phyloP scores from a whole-genome alignment of 2,113 vertebrate genomes.

The Recurvirostra avosetta region DNA sequence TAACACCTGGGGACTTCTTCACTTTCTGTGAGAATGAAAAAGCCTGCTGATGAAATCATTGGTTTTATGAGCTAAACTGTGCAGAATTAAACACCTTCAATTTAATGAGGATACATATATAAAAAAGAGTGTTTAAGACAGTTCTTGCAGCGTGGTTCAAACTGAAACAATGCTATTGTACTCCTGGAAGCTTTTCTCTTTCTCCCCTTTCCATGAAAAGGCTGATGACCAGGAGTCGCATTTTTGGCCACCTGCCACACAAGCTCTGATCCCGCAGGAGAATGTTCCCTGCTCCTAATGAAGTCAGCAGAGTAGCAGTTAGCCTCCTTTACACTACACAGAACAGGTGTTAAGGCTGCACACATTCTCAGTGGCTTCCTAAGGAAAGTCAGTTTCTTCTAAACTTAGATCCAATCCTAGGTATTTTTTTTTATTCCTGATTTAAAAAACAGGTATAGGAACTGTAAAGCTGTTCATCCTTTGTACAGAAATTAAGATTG shows the following conservation, averaged over 20 bases:
- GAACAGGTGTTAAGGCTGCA: not conserved
- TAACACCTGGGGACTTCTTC: not conserved
- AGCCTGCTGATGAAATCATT: not conserved
- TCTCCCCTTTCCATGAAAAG: not conserved
- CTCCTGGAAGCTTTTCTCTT: not conserved
- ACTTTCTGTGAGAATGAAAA: not conserved
- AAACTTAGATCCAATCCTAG: not conserved
- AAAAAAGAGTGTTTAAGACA: not conserved
- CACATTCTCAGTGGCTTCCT: not conserved
- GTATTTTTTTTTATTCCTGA: not conserved
- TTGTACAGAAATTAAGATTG: not conserved
- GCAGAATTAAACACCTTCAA: not conserved
- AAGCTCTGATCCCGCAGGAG: not conserved
- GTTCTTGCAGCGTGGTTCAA: not conserved
- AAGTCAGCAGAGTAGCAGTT: not conserved
- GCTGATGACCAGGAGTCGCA: not conserved
- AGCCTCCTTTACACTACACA: not conserved
- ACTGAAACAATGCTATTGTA: not conserved
- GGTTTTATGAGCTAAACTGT: not conserved
- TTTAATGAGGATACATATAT: not conserved
- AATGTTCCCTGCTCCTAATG: not conserved
- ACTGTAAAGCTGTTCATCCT: not conserved
- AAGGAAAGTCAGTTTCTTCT: not conserved
- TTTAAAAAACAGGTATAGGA: not conserved
- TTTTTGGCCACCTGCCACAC: not conserved